Conservation (phyloP, 1,140 invertebrate species). For the Chelonus insularis region DNA sequence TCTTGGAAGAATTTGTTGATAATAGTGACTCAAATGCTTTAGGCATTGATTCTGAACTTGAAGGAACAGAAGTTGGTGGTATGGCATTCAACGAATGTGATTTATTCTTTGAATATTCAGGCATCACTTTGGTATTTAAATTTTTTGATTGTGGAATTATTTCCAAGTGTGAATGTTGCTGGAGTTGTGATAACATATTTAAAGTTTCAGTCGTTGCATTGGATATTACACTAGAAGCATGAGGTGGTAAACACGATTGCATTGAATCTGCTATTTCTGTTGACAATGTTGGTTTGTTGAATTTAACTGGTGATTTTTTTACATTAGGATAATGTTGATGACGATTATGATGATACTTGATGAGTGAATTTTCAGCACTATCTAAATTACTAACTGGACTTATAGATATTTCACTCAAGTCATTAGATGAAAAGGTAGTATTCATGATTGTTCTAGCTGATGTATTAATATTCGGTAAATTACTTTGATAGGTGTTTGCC, state of each 20-base stretch:
- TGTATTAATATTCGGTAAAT: too few species aligned
- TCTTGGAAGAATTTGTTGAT: conserved; percentile 23
- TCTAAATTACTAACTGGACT: conserved; percentile 33
- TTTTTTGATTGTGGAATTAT: conserved; percentile 56
- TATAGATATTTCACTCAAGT: conserved; percentile 45
- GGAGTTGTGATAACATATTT: conserved; percentile 60
- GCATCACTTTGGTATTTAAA: conserved; percentile 27
- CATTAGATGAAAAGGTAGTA: conserved; percentile 36
- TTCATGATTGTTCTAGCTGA: conserved; percentile 30
- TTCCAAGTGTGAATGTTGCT: conserved; percentile 70
- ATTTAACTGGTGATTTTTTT: conserved; percentile 27
- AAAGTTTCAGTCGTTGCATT: conserved; percentile 35
- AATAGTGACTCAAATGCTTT: too few species aligned
- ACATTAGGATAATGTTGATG: conserved; percentile 28
- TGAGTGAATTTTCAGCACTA: conserved; percentile 14
- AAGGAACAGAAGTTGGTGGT: not conserved
- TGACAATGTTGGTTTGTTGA: conserved; percentile 31
- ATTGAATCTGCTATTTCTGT: conserved; percentile 31
- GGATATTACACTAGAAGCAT: conserved; percentile 22
- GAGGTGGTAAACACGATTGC: not conserved
- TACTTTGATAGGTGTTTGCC: conserved; percentile 31
- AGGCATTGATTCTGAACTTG: too few species aligned
- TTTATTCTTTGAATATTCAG: conserved; percentile 42
- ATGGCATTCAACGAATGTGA: conserved; percentile 34
- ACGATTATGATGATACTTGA: too few species aligned